phyloP scores from a whole-genome alignment of 2,797 vertebrate species.

The Pangasius mekongensis region DNA sequence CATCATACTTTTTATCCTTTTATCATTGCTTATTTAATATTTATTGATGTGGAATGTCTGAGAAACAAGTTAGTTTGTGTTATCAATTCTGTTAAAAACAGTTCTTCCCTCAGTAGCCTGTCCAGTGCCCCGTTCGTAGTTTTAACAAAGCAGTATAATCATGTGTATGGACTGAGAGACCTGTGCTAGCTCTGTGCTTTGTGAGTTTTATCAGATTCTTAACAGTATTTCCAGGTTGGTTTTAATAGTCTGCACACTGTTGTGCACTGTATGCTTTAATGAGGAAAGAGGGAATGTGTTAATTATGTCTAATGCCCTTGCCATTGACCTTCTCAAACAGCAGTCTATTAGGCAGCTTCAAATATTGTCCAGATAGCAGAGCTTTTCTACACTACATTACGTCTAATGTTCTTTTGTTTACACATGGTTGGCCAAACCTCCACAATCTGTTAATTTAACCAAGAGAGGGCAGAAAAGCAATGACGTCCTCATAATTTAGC shows the following conservation, averaged over 20 bases:
- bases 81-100: background rate
- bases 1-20: background rate
- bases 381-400: slow-evolving; percentile 56
- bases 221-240: background rate
- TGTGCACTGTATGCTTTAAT: background rate
- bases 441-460: slow-evolving; percentile 51
- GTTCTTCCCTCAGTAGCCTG: background rate
- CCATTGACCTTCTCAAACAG: slow-evolving; percentile 23
- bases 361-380: slow-evolving; percentile 28
- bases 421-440: slow-evolving; percentile 46
- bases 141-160: background rate
- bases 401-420: slow-evolving; percentile 56
- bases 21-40: background rate
- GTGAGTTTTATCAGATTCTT: background rate
- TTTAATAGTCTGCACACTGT: background rate
- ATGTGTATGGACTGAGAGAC: background rate
- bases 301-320: background rate
- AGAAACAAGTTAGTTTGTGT: background rate
- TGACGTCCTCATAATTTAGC: slow-evolving; percentile 47
- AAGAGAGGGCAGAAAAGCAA: slow-evolving; percentile 49
- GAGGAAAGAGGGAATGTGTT: background rate
- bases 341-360: background rate
- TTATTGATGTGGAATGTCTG: too few relatives aligned
- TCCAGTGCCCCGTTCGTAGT: background rate
- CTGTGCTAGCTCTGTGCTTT: background rate